A percentile compares a stretch with the other conserved stretches of the same genome.
Evolutionary conservation across 2,888 invertebrate genomes (phyloP).

Genomic region (Sminthurides aquaticus): DNA sequence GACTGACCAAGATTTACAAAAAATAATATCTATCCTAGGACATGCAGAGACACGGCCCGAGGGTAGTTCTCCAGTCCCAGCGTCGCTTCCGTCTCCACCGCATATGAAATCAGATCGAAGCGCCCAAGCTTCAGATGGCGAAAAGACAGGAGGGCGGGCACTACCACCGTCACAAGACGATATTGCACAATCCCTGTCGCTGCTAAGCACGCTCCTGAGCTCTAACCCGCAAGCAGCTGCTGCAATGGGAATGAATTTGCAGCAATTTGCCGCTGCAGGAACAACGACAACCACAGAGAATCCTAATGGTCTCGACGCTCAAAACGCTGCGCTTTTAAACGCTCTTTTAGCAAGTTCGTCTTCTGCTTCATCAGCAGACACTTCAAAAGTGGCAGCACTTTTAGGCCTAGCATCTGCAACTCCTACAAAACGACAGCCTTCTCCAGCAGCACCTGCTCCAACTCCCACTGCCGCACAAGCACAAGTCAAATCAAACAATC

Average conservation of each 20-base stretch:
- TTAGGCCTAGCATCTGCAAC: slow-evolving; percentile 16
- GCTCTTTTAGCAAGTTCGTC: slow-evolving; percentile 9
- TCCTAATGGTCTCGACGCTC: slow-evolving; percentile 7
- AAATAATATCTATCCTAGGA: slow-evolving; percentile 11
- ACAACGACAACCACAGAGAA: slow-evolving; percentile 9
- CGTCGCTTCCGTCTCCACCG: too few relatives aligned
- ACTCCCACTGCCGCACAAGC: not conserved
- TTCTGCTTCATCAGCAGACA: slow-evolving; percentile 1
- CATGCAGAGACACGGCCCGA: too few relatives aligned
- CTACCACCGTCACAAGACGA: slow-evolving; percentile 27
- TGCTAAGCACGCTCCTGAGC: slow-evolving; percentile 32
- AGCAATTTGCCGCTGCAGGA: not conserved
- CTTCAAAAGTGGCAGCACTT: slow-evolving; percentile 3
- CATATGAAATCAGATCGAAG: too few relatives aligned
- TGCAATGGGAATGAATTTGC: slow-evolving; percentile 3
- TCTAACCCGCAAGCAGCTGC: slow-evolving; percentile 21
- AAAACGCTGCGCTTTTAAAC: slow-evolving; percentile 10
- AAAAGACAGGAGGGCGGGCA: not conserved
- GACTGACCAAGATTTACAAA: slow-evolving; percentile 11
- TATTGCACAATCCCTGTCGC: slow-evolving; percentile 29
- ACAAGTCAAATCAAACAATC: not conserved
- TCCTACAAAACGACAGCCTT: not conserved
- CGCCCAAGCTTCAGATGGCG: too few relatives aligned
- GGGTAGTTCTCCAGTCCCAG: not conserved
- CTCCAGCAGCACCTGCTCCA: not conserved